Evolutionary conservation across 2,797 vertebrate species (phyloP).

Genomic region (Protosalanx chinensis): DNA sequence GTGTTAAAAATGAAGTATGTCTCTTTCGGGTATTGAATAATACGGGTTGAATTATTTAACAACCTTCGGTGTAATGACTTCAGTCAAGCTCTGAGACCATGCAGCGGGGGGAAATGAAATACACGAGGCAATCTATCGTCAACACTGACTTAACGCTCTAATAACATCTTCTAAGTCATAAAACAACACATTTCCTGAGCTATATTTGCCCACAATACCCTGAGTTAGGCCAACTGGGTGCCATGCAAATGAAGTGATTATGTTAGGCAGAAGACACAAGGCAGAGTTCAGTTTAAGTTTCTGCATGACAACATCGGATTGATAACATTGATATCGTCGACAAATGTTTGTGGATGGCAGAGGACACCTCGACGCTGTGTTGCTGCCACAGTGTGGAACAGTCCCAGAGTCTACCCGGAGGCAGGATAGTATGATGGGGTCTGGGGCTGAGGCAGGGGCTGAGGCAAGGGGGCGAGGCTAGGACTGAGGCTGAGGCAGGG

Average conservation of each 20-base stretch:
- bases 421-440: not conserved
- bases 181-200: constrained; percentile 7
- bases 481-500: not conserved
- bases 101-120: constrained; percentile 39
- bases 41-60: constrained; percentile 60
- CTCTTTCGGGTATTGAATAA: constrained; percentile 50
- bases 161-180: not conserved
- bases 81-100: constrained; percentile 18
- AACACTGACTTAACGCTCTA: constrained; percentile 7
- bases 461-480: too few species aligned
- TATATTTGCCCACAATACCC: constrained; percentile 33
- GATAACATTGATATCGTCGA: not conserved
- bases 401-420: not conserved
- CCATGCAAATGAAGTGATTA: constrained; percentile 15
- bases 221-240: constrained; percentile 6
- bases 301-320: not conserved
- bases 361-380: not conserved
- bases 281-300: constrained; percentile 33
- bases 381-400: not conserved
- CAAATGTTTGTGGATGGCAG: not conserved
- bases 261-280: constrained; percentile 35
- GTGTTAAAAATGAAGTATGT: constrained; percentile 45
- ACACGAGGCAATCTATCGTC: constrained; percentile 30
- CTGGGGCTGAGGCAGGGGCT: not conserved
- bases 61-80: constrained; percentile 39